Conservation (phyloP, 2,113 vertebrate genomes). For the Acanthisitta chloris region DNA sequence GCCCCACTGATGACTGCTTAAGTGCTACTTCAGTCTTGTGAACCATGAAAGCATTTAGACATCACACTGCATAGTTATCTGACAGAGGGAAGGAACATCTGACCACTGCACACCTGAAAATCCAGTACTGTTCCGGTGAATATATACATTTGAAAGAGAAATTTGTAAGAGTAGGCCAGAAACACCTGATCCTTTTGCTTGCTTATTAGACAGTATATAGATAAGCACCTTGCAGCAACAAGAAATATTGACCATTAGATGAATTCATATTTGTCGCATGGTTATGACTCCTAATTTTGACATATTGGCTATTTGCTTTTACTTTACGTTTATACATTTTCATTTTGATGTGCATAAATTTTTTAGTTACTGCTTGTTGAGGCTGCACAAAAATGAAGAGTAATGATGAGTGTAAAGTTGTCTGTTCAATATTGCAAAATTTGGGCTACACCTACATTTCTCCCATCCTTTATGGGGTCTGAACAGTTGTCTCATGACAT, state of each 20-base stretch:
- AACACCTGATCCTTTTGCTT: neutral
- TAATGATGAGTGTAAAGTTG: neutral
- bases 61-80: neutral
- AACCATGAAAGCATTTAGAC: neutral
- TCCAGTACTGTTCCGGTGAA: neutral
- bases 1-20: neutral
- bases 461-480: neutral
- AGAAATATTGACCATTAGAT: neutral
- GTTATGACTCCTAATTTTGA: neutral
- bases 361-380: neutral
- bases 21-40: neutral
- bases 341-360: neutral
- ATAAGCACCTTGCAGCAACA: neutral
- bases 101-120: neutral
- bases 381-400: neutral
- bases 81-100: neutral
- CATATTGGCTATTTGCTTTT: neutral
- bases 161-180: neutral
- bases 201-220: neutral
- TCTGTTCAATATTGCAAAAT: neutral
- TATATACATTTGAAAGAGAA: neutral
- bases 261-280: neutral
- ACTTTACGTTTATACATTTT: neutral
- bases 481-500: neutral
- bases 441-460: neutral